Evolutionary conservation across 2,888 invertebrate genomes (phyloP).

Genomic region (Ommatoiulus sabulosus): DNA sequence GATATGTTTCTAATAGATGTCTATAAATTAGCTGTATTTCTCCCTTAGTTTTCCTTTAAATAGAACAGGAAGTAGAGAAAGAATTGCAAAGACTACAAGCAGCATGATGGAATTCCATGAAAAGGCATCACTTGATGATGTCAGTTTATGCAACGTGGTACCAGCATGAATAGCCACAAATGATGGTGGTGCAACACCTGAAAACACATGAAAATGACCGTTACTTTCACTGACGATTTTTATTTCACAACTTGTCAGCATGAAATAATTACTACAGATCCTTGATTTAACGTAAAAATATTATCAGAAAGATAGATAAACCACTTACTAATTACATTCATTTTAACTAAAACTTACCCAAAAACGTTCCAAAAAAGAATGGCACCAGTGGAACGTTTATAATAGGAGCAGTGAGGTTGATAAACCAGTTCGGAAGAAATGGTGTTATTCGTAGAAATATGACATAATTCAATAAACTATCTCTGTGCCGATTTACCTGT

Average conservation of each 20-base stretch:
- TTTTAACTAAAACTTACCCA: constrained; percentile 73
- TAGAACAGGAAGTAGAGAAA: constrained; percentile 89
- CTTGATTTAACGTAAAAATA: too few relatives aligned
- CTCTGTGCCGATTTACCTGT: constrained; percentile 79
- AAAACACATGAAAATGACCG: constrained; percentile 9
- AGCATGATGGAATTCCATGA: constrained; percentile 87
- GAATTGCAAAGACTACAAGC: constrained; percentile 80
- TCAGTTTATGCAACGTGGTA: constrained; percentile 92
- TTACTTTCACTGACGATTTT: neutral
- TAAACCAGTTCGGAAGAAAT: constrained; percentile 99
- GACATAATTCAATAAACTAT: constrained; percentile 94
- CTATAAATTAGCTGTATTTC: constrained; percentile 76
- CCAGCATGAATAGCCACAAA: constrained; percentile 98
- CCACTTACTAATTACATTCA: too few relatives aligned
- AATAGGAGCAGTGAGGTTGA: constrained; percentile 95
- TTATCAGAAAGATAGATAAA: too few relatives aligned
- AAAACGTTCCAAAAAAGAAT: constrained; percentile 95
- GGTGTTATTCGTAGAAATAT: constrained; percentile 97
- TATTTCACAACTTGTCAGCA: too few relatives aligned
- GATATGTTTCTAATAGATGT: neutral
- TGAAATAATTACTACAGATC: too few relatives aligned
- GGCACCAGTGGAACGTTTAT: constrained; percentile 93
- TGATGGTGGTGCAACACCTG: constrained; percentile 95
- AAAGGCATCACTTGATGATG: constrained; percentile 87
- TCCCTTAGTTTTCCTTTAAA: constrained; percentile 82